Conservation (phyloP, 2,113 vertebrate species). For the Chaetodon trifascialis region DNA sequence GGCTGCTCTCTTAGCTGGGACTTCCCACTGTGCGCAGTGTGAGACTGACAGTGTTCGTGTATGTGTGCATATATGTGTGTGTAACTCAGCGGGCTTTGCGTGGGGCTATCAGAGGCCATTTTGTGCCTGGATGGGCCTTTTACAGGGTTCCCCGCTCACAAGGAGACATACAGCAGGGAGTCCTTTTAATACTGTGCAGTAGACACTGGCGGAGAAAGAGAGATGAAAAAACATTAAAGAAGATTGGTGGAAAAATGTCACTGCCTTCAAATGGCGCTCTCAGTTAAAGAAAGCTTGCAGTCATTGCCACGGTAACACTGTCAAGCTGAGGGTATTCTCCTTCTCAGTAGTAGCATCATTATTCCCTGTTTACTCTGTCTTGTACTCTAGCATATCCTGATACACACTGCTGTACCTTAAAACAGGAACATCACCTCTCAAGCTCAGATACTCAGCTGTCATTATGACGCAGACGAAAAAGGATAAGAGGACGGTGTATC, state of each 20-base stretch:
- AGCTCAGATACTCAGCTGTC: background rate
- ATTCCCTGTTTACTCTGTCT: slow-evolving; percentile 11
- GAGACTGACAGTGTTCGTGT: slow-evolving; percentile 42
- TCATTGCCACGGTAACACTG: slow-evolving; percentile 51
- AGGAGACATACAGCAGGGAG: slow-evolving; percentile 59
- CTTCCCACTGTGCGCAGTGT: slow-evolving; percentile 72
- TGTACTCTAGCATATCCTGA: background rate
- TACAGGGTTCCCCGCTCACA: slow-evolving; percentile 49
- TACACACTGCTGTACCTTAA: background rate
- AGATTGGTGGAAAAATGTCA: slow-evolving; percentile 43
- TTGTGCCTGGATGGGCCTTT: slow-evolving; percentile 67
- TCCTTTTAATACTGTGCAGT: slow-evolving; percentile 49
- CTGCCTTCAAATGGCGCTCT: slow-evolving; percentile 21
- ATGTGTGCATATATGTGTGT: slow-evolving; percentile 29
- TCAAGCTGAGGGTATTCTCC: slow-evolving; percentile 23
- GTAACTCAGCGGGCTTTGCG: slow-evolving; percentile 47
- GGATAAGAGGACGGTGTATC: background rate
- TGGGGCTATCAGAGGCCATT: slow-evolving; percentile 64
- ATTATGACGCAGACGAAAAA: background rate
- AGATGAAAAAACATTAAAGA: slow-evolving; percentile 11
- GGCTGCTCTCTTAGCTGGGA: slow-evolving; percentile 74
- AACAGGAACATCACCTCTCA: background rate
- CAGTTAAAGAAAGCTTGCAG: slow-evolving; percentile 19
- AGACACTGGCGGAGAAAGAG: slow-evolving; percentile 41
- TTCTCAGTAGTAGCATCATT: background rate